Base-by-base conservation (phyloP, 2,888 invertebrate species). In the Drosophila barbarae region DNA sequence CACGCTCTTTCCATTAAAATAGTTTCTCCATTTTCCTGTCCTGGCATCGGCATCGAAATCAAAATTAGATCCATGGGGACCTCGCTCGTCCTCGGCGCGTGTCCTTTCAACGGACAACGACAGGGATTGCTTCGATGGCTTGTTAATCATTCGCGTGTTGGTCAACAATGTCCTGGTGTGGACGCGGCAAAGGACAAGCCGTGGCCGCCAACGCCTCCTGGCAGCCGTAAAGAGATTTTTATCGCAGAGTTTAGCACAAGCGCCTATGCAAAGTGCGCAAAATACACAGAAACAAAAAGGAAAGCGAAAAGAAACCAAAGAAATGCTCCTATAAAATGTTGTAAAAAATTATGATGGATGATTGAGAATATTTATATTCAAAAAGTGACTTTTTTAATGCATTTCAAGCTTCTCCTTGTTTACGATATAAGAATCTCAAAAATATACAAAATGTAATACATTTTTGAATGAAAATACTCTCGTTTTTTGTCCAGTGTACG, bases 81-180 rank as follows among this genome's bases (percentile, higher is more conserved):
- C 28, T 30, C n/a, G 2, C 35, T 21, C 18, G 30, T 47, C 13
- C 18, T 30, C 30, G 46, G 46, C 46, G 46, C 46, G 46, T 47
- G 46, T 47, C 46, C 46, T 30, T 46, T 46, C 30, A 46, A 13
- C 18, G 46, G 46, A 13, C 46, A 13, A 8, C 30, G 30, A 47
- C 63, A 10, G 26, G 15, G 76, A 36, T 47, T 53, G 53, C 54
- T 65, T 63, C 77, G 77, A 80, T 77, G 65, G 60, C 77, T 66
- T 71, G 76, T 73, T 76, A 80, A 80, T 76, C 76, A 80, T 74
- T 63, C 44, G 80, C 71, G 60, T 77, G 71, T 74, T 49, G 68
- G 72, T 59, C 42, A 54, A 66, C 73, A 67, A 47, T 46, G 49
- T 39, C 38, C 49, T 47, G 32, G 15, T 15, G 15, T 13, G 28